These are phyloP conservation scores for Holacanthus passer DNA, from an alignment of 2,113 vertebrate species.

Conservation along the genomic window DNA sequence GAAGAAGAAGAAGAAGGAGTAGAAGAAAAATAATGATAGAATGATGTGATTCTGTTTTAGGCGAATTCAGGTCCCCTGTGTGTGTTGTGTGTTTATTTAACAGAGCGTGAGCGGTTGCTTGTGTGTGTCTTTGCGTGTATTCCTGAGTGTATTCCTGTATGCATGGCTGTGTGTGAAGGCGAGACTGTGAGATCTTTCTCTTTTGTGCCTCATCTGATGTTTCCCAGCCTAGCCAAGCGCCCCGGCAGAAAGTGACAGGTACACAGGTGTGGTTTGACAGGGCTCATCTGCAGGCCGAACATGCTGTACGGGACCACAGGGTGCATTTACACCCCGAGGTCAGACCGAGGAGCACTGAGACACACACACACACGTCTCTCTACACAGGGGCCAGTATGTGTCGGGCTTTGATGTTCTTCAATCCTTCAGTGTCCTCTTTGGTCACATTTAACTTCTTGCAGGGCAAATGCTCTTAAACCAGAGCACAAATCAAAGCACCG, in stretches of 20 bases:
- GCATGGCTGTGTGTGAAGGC: constrained; percentile 48
- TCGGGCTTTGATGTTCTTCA: constrained; percentile 70
- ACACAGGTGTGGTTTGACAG: constrained; percentile 68
- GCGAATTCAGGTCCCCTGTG: constrained; percentile 37
- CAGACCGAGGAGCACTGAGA: constrained; percentile 40
- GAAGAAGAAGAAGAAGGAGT: not conserved
- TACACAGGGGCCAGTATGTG: constrained; percentile 25
- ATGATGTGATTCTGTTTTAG: constrained; percentile 33
- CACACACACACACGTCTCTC: constrained; percentile 1
- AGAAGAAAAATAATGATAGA: constrained; percentile 26
- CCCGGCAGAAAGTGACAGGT: constrained; percentile 55
- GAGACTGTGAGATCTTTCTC: constrained; percentile 52
- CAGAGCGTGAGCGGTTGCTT: constrained; percentile 35
- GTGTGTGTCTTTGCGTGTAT: constrained; percentile 39
- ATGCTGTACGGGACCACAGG: constrained; percentile 35
- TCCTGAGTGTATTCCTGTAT: constrained; percentile 57
- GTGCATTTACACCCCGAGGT: constrained; percentile 60
- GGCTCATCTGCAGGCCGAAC: constrained; percentile 56
- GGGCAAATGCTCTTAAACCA: constrained; percentile 56
- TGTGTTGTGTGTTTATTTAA: constrained; percentile 55
- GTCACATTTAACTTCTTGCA: constrained; percentile 68
- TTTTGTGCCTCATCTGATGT: constrained; percentile 63
- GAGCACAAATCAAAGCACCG: constrained; percentile 65
- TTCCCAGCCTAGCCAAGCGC: constrained; percentile 51
- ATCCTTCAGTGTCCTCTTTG: constrained; percentile 57